These are phyloP conservation scores for Laspeyria flexula DNA, from an alignment of 2,888 invertebrate genomes.

Conservation along the genomic window DNA sequence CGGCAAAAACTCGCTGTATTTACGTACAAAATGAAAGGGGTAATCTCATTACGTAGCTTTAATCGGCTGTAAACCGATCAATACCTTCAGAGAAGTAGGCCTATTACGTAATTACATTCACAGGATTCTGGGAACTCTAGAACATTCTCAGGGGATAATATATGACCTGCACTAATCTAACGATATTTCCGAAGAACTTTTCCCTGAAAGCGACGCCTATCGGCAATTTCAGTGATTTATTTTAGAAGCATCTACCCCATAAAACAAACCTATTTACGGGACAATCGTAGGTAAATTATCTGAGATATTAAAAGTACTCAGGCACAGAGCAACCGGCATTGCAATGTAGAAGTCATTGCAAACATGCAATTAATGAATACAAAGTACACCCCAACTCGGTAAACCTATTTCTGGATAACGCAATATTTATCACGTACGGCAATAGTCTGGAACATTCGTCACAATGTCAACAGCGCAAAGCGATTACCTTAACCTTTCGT, in stretches of 20 bases:
- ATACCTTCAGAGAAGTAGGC: not conserved
- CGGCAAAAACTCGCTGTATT: not conserved
- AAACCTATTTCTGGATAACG: too few relatives aligned
- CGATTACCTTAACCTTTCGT: too few relatives aligned
- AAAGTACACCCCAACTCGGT: too few relatives aligned
- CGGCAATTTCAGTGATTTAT: not conserved
- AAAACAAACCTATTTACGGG: not conserved
- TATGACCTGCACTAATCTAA: not conserved
- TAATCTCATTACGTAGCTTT: not conserved
- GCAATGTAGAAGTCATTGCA: too few relatives aligned
- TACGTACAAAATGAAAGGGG: not conserved
- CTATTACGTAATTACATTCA: not conserved
- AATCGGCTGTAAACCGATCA: not conserved
- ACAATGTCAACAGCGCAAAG: too few relatives aligned
- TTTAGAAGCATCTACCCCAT: not conserved
- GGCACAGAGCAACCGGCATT: too few relatives aligned
- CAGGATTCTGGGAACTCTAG: not conserved
- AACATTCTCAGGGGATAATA: not conserved
- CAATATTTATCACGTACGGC: too few relatives aligned
- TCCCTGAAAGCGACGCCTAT: too few relatives aligned
- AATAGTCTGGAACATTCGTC: too few relatives aligned
- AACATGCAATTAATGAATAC: too few relatives aligned
- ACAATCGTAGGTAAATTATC: too few relatives aligned
- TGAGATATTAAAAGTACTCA: too few relatives aligned
- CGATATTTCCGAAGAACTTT: not conserved